Evolutionary conservation across 1,140 invertebrate species (phyloP).

Genomic region (Drosophila rufa): DNA sequence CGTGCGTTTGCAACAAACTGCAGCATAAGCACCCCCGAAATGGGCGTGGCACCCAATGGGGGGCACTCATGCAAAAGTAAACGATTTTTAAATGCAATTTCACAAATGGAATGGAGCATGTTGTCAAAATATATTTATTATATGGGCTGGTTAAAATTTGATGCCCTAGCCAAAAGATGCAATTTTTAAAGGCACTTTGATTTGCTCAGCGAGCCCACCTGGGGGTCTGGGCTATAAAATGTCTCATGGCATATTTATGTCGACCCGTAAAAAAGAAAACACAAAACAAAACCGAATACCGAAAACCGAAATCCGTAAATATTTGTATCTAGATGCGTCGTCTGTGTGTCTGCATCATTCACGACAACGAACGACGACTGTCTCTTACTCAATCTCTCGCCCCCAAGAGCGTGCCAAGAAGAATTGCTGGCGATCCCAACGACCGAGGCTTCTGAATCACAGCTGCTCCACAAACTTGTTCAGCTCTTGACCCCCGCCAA

Average conservation of each 20-base stretch:
- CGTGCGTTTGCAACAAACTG: constrained; percentile 59
- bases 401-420: constrained; percentile 15
- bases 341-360: constrained; percentile 22
- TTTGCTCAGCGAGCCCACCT: constrained; percentile 43
- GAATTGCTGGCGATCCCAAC: constrained; percentile 19
- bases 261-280: constrained; percentile 28
- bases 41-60: neutral
- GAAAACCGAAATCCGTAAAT: constrained; percentile 7
- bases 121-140: constrained; percentile 50
- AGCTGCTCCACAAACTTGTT: constrained; percentile 30
- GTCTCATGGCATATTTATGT: constrained; percentile 72
- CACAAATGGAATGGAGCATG: constrained; percentile 45
- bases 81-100: constrained; percentile 74
- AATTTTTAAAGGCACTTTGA: constrained; percentile 76
- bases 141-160: constrained; percentile 55
- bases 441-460: constrained; percentile 26
- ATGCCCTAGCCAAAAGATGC: constrained; percentile 52
- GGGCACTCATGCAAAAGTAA: constrained; percentile 65
- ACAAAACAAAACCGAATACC: neutral
- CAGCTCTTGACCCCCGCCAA: constrained; percentile 32
- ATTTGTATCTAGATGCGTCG: constrained; percentile 24
- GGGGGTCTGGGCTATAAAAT: constrained; percentile 60
- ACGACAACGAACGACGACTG: neutral
- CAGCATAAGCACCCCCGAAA: constrained; percentile 43
- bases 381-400: constrained; percentile 19